Conservation (phyloP, 1,140 invertebrate genomes). For the Drosophila quadrilineata region DNA sequence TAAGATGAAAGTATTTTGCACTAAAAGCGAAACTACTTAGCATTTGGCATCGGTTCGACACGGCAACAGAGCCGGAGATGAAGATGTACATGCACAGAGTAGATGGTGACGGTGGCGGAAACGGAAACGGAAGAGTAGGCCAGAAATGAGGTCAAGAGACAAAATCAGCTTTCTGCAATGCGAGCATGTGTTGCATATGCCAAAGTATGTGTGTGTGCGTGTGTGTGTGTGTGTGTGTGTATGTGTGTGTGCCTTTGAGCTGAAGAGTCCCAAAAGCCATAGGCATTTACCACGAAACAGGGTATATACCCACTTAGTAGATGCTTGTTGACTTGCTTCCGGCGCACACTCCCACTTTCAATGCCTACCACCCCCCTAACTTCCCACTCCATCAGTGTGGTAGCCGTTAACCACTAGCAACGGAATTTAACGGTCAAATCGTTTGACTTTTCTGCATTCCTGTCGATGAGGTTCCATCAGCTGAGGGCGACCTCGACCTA, state of each 20-base stretch:
- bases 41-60: slow-evolving; percentile 62
- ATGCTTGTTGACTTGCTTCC: not conserved
- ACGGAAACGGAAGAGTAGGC: slow-evolving; percentile 41
- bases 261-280: slow-evolving; percentile 1
- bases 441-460: slow-evolving; percentile 63
- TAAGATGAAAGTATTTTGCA: slow-evolving; percentile 57
- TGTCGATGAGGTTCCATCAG: not conserved
- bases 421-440: slow-evolving; percentile 70
- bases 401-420: slow-evolving; percentile 12
- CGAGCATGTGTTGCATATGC: slow-evolving; percentile 5
- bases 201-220: slow-evolving; percentile 15
- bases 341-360: not conserved
- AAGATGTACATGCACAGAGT: too few relatives aligned
- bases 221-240: slow-evolving; percentile 16
- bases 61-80: slow-evolving; percentile 22
- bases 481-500: not conserved
- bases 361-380: slow-evolving; percentile 2
- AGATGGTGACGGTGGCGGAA: slow-evolving; percentile 1
- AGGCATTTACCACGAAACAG: slow-evolving; percentile 1
- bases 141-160: slow-evolving; percentile 50
- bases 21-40: slow-evolving; percentile 78
- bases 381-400: not conserved
- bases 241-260: not conserved
- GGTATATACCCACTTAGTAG: slow-evolving; percentile 24
- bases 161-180: slow-evolving; percentile 72